phyloP scores from a whole-genome alignment of 2,113 vertebrate genomes.

The Lontra canadensis region DNA sequence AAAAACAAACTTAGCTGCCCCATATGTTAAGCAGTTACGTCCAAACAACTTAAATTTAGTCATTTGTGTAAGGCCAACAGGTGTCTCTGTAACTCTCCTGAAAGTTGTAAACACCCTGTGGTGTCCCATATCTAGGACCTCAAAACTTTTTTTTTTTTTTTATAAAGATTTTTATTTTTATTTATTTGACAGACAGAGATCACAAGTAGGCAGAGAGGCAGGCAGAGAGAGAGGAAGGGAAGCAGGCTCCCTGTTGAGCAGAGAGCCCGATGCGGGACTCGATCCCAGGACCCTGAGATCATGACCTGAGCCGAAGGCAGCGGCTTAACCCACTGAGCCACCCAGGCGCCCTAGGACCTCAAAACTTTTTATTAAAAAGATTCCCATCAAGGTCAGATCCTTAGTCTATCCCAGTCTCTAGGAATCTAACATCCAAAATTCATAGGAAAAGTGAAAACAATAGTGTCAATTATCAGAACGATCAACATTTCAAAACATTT shows the following conservation, averaged over 20 bases:
- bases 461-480: neutral
- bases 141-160: too few relatives aligned
- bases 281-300: too few relatives aligned
- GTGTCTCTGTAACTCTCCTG: neutral
- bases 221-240: too few relatives aligned
- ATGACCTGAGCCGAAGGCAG: too few relatives aligned
- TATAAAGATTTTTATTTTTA: too few relatives aligned
- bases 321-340: too few relatives aligned
- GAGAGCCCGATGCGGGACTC: too few relatives aligned
- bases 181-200: too few relatives aligned
- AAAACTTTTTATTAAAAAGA: conserved; percentile 30
- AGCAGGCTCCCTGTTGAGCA: too few relatives aligned
- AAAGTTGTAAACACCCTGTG: neutral
- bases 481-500: conserved; percentile 25
- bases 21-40: neutral
- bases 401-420: neutral
- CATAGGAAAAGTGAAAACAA: neutral
- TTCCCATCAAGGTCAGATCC: neutral
- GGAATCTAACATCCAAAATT: conserved; percentile 32
- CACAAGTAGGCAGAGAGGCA: too few relatives aligned
- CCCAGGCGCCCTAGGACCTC: too few relatives aligned
- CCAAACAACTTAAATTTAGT: conserved; percentile 1
- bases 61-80: neutral
- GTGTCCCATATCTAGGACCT: neutral
- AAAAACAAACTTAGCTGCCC: neutral